These are phyloP conservation scores for Chionomys nivalis DNA, from an alignment of 2,113 vertebrate species.

Conservation along the genomic window DNA sequence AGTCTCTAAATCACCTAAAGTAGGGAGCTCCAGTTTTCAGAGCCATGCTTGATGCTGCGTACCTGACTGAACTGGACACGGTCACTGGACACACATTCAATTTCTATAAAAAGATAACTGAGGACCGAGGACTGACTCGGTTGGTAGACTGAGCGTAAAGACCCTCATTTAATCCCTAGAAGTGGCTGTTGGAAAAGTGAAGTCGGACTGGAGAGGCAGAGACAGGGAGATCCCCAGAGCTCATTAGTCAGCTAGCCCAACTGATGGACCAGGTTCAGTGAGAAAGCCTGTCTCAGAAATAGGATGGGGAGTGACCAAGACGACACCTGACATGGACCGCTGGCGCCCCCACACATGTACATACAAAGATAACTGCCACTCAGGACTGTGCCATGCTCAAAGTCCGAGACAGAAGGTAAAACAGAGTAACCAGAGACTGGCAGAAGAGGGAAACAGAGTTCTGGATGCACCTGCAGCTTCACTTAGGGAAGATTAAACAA, in stretches of 20 bases:
- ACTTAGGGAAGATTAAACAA: neutral
- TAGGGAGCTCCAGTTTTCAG: neutral
- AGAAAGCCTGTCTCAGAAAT: neutral
- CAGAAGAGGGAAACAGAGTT: neutral
- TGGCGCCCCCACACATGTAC: too few relatives aligned
- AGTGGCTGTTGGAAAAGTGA: neutral
- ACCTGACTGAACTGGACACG: neutral
- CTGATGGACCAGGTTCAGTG: neutral
- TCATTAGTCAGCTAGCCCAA: too few relatives aligned
- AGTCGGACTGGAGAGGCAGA: neutral
- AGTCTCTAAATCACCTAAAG: neutral
- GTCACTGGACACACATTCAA: neutral
- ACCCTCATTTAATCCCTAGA: too few relatives aligned
- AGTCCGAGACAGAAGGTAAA: neutral
- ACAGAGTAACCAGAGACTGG: neutral
- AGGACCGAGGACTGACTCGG: too few relatives aligned
- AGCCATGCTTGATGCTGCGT: neutral
- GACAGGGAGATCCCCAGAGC: neutral
- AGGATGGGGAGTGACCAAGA: neutral
- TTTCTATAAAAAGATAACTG: neutral
- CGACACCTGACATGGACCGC: too few relatives aligned
- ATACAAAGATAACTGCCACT: neutral
- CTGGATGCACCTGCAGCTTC: neutral
- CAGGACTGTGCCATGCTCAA: neutral
- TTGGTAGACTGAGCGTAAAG: neutral